Base-by-base conservation (phyloP, 1,140 invertebrate genomes). In the Lepidotrigona ventralis region DNA sequence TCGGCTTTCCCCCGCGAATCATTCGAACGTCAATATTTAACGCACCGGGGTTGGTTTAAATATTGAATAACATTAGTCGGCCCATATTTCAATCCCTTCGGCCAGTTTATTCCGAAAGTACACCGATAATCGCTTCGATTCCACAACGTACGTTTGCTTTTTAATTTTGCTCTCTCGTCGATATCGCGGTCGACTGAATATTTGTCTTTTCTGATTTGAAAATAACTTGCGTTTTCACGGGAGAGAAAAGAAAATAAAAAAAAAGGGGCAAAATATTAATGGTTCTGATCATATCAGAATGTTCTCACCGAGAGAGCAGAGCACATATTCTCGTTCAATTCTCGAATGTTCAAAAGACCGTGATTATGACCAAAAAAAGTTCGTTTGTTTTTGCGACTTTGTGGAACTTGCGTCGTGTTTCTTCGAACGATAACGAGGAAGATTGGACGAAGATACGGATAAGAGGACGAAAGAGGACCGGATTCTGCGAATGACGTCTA, bases 401-500 rank as follows among this genome's bases (percentile, higher is more conserved):
- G n/a, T n/a, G n/a, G n/a, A n/a, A n/a, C n/a, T n/a, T n/a, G n/a
- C n/a, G n/a, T n/a, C 6, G 8, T 46, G 39, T 6, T 6, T 46
- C 2, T 81, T 54, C 33, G 14, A 54, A 4, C 17, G 58, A 73
- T 12, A 73, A 64, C 23, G 29, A 33, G 29, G 15, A 6, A 54
- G 26, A 54, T 51, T 75, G 33, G 51, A 8, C n/a, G 60, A 26
- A n/a, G 17, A 29, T 21, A 51, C 19, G 17, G 63, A 54, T 64
- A 11, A 71, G n/a, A 14, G 26, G 15, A 14, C 5, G 73, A 68
- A 21, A 15, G 68, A 78, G 66, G 74, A 70, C 21, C 15, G 29
- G 71, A 58, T 76, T 39, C 70, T 83, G 86, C 63, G 21, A 76
- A n/a, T 69, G 81, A 87, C 81, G 60, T 87, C 56, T 81, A 84